A percentile compares a stretch with the other conserved stretches of the same genome.
Evolutionary conservation across 2,113 vertebrate genomes (phyloP).

Genomic region (Stictonetta naevosa): DNA sequence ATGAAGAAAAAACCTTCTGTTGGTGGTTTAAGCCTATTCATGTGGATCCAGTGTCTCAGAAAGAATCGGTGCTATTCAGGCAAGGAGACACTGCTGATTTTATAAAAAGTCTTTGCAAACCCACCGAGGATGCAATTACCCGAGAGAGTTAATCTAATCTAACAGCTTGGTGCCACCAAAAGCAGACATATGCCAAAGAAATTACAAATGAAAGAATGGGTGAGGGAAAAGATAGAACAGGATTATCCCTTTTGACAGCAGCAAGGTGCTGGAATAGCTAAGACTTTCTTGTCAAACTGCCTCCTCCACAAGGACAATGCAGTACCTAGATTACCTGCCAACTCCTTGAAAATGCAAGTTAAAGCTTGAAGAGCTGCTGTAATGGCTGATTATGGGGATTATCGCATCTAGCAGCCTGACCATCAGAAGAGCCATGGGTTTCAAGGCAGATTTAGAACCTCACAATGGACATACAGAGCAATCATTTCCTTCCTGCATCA

Average conservation of each 20-base stretch:
- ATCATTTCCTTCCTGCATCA: not conserved
- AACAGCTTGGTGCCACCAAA: not conserved
- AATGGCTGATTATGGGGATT: not conserved
- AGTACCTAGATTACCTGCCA: not conserved
- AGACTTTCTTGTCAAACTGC: not conserved
- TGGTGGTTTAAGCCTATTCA: conserved; percentile 36
- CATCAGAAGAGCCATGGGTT: not conserved
- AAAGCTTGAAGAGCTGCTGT: not conserved
- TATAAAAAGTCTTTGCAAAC: conserved; percentile 23
- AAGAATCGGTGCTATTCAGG: conserved; percentile 28
- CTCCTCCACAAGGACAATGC: not conserved
- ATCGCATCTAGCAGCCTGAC: not conserved
- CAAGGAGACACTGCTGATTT: conserved; percentile 1
- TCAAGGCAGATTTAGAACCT: not conserved
- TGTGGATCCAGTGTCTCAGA: not conserved
- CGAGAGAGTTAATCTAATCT: not conserved
- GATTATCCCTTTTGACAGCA: not conserved
- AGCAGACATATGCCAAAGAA: not conserved
- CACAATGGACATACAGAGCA: not conserved
- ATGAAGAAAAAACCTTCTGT: not conserved
- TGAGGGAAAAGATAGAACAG: not conserved
- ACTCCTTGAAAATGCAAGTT: not conserved
- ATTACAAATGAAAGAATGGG: not conserved
- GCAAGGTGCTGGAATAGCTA: not conserved
- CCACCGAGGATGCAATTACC: conserved; percentile 14